A percentile compares a stretch with the other conserved stretches of the same genome.
phyloP scores from a whole-genome alignment of 2,797 vertebrate genomes.

The Glossophaga mutica region DNA sequence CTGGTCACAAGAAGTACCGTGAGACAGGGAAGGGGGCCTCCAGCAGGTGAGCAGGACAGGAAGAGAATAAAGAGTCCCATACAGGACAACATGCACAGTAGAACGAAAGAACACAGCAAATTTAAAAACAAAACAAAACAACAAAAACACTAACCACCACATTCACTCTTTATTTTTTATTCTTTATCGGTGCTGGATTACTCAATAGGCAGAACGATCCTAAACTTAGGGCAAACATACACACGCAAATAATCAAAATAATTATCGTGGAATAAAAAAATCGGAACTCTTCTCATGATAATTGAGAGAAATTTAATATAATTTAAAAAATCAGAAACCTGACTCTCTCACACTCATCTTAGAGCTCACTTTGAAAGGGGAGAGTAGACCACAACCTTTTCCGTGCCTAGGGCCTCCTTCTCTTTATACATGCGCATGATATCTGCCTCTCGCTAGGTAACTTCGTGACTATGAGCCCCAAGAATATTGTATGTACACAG shows the following conservation, averaged over 20 bases:
- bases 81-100: not conserved
- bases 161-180: not conserved
- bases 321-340: not conserved
- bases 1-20: not conserved
- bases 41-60: not conserved
- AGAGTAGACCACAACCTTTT: not conserved
- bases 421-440: not conserved
- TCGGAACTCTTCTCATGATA: not conserved
- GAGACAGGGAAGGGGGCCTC: not conserved
- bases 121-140: not conserved
- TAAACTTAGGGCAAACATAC: not conserved
- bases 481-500: not conserved
- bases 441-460: not conserved
- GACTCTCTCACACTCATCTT: not conserved
- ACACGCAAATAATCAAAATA: not conserved
- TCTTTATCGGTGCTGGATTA: not conserved
- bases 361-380: not conserved
- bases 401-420: not conserved
- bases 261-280: not conserved
- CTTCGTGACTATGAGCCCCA: not conserved
- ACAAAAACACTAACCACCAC: not conserved
- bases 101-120: not conserved
- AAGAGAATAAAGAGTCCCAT: not conserved
- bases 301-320: not conserved
- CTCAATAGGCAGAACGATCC: not conserved